A percentile compares a stretch with the other conserved stretches of the same genome.
phyloP scores from a whole-genome alignment of 2,888 invertebrate genomes.

The Druceiella hillmani region DNA sequence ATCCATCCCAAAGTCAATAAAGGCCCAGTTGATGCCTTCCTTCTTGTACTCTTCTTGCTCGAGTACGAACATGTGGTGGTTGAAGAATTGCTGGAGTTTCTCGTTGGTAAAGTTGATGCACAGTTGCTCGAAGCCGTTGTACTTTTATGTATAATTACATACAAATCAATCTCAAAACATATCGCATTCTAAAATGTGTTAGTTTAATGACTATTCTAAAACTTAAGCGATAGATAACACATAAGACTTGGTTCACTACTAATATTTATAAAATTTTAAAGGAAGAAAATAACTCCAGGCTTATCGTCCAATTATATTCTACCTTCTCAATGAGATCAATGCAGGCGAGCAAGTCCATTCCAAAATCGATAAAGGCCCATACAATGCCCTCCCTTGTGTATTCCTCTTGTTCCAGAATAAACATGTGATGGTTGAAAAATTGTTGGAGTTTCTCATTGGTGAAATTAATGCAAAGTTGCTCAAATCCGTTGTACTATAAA shows the following conservation, averaged over 20 bases:
- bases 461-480: slow-evolving; percentile 99
- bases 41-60: slow-evolving; percentile 95
- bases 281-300: too few relatives aligned
- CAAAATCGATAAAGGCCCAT: slow-evolving; percentile 99
- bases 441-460: slow-evolving; percentile 99
- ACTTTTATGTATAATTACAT: slow-evolving; percentile 56
- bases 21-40: slow-evolving; percentile 93
- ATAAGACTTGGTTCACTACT: too few relatives aligned
- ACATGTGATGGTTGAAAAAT: slow-evolving; percentile 99
- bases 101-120: slow-evolving; percentile 99
- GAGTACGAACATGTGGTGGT: slow-evolving; percentile 97
- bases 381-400: slow-evolving; percentile 96
- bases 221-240: too few relatives aligned
- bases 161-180: too few relatives aligned
- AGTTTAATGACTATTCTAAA: too few relatives aligned
- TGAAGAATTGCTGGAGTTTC: slow-evolving; percentile 97
- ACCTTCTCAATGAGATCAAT: slow-evolving; percentile 99
- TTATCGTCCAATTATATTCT: slow-evolving; percentile 30
- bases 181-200: too few relatives aligned
- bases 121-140: slow-evolving; percentile 95
- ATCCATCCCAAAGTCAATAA: slow-evolving; percentile 98
- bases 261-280: too few relatives aligned
- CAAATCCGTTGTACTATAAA: slow-evolving; percentile 93
- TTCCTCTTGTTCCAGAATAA: slow-evolving; percentile 98
- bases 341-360: slow-evolving; percentile 97